Evolutionary conservation across 2,888 invertebrate species (phyloP).

Genomic region (Lypha dubia): DNA sequence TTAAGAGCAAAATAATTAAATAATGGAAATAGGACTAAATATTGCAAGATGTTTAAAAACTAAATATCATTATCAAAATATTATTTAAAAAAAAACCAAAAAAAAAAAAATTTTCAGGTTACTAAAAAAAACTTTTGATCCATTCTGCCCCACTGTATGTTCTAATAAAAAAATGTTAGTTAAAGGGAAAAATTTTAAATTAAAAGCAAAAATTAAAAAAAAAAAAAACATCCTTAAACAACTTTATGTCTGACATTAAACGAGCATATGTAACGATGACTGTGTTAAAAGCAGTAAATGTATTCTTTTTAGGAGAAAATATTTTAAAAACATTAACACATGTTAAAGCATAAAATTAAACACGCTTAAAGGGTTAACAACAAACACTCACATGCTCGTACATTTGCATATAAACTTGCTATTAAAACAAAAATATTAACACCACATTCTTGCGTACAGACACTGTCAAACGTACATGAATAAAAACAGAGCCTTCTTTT

Average conservation of each 20-base stretch:
- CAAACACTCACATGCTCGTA: constrained; percentile 42
- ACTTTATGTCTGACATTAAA: constrained; percentile 41
- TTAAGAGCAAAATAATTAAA: too few species aligned
- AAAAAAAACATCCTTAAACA: constrained; percentile 37
- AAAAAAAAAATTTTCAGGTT: not conserved
- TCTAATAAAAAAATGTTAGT: constrained; percentile 7
- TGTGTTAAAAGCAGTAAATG: constrained; percentile 27
- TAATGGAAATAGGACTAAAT: too few species aligned
- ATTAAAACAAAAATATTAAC: constrained; percentile 54
- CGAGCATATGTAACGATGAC: constrained; percentile 42
- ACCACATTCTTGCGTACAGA: constrained; percentile 4
- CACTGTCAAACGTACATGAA: not conserved
- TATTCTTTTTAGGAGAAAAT: not conserved
- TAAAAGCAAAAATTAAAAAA: not conserved
- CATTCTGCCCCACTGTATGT: not conserved
- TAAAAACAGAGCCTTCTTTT: constrained; percentile 22
- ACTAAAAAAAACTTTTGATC: not conserved
- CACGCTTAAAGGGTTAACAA: constrained; percentile 68
- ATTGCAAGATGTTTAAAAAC: too few species aligned
- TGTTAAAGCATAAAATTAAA: constrained; percentile 64
- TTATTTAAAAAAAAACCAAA: too few species aligned
- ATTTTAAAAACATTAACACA: constrained; percentile 30
- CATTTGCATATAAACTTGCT: constrained; percentile 39
- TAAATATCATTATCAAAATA: too few species aligned
- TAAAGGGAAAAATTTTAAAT: not conserved